These are phyloP conservation scores for Eulacestoma nigropectus DNA, from an alignment of 2,113 vertebrate species.

Conservation along the genomic window DNA sequence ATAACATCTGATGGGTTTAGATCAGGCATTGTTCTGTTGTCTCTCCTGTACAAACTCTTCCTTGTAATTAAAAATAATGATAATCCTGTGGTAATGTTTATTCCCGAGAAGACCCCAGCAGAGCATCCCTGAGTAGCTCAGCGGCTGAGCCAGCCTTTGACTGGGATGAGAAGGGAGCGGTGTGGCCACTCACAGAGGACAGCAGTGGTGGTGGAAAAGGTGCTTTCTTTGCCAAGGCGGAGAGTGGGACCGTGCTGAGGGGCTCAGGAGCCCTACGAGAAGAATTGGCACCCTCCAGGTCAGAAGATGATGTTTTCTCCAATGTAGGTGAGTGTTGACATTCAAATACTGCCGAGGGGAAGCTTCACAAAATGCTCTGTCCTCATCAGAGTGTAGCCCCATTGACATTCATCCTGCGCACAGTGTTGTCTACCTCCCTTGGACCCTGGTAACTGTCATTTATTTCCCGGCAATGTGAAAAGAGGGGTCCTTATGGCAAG, in stretches of 20 bases:
- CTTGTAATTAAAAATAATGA: neutral
- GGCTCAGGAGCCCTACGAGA: neutral
- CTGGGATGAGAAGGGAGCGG: neutral
- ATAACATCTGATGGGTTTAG: neutral
- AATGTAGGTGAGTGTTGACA: conserved; percentile 33
- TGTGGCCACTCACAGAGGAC: conserved; percentile 11
- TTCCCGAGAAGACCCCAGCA: neutral
- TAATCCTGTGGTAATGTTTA: neutral
- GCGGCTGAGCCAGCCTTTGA: neutral
- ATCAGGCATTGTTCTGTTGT: neutral
- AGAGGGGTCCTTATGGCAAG: neutral
- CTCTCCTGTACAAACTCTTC: neutral
- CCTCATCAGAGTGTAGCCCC: neutral
- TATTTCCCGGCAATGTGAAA: neutral
- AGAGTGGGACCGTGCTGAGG: neutral
- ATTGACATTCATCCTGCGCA: fast-evolving
- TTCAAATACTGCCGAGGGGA: neutral
- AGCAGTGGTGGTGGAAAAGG: neutral
- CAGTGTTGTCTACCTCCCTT: neutral
- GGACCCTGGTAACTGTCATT: neutral
- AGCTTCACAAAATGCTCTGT: neutral
- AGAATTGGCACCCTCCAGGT: neutral
- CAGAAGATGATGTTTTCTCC: conserved; percentile 60
- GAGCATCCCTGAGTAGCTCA: neutral
- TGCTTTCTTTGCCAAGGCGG: neutral